Evolutionary conservation across 2,797 vertebrate genomes (phyloP).

Genomic region (Cacajao melanocephalus): DNA sequence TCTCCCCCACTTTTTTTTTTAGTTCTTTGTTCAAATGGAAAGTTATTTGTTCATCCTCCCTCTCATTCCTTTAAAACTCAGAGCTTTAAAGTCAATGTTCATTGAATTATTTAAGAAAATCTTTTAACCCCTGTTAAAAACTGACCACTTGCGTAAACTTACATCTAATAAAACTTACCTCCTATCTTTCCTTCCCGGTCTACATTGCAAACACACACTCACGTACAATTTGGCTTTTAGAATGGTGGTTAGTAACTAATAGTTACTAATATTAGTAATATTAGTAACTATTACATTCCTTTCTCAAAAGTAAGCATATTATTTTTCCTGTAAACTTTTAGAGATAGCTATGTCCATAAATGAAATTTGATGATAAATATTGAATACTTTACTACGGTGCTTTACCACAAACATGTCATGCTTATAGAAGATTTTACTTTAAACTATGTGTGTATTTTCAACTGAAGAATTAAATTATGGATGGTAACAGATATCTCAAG

Average conservation of each 20-base stretch:
- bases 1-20: not conserved
- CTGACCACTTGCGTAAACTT: not conserved
- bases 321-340: slow-evolving; percentile 1
- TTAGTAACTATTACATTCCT: not conserved
- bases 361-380: slow-evolving; percentile 25
- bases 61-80: slow-evolving; percentile 28
- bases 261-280: not conserved
- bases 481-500: slow-evolving; percentile 45
- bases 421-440: slow-evolving; percentile 22
- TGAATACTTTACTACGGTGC: not conserved
- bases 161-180: not conserved
- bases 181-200: not conserved
- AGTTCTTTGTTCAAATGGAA: not conserved
- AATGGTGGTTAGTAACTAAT: not conserved
- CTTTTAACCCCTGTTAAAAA: not conserved
- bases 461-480: not conserved
- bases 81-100: not conserved
- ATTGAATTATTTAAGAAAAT: slow-evolving; percentile 39
- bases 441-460: not conserved
- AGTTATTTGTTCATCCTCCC: not conserved
- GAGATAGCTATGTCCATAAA: not conserved
- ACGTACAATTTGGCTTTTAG: not conserved
- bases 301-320: not conserved
- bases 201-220: not conserved
- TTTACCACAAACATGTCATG: not conserved